Evolutionary conservation across 2,888 invertebrate genomes (phyloP).

Genomic region (Chalcis sispes): DNA sequence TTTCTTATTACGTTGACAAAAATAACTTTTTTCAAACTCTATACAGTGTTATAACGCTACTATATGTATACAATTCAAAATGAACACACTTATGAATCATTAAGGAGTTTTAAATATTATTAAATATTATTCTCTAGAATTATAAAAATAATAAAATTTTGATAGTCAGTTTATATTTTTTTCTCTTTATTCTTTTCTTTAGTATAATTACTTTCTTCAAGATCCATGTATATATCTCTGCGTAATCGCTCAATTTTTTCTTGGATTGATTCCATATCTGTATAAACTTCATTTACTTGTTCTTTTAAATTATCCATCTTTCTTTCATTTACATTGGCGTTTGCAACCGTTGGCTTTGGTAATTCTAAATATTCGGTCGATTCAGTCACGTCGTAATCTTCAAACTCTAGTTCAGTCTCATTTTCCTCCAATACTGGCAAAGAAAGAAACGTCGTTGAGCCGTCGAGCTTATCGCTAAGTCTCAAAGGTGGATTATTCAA

Average conservation of each 20-base stretch:
- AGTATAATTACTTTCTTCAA: neutral
- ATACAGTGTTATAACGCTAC: neutral
- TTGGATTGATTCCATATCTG: conserved; percentile 24
- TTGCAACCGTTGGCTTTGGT: neutral
- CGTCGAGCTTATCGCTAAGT: too few relatives aligned
- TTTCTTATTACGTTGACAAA: neutral
- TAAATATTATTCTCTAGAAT: too few relatives aligned
- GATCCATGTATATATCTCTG: conserved; percentile 27
- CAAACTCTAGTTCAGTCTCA: neutral
- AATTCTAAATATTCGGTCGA: neutral
- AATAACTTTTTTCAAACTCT: neutral
- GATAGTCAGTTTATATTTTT: neutral
- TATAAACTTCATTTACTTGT: neutral
- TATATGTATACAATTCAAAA: neutral
- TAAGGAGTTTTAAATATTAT: too few relatives aligned
- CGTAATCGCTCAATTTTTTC: conserved; percentile 40
- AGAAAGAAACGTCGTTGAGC: too few relatives aligned
- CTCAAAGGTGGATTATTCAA: too few relatives aligned
- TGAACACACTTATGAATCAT: conserved; percentile 7
- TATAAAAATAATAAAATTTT: neutral
- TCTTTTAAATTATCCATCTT: neutral
- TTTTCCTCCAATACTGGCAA: too few relatives aligned
- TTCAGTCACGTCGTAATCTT: neutral
- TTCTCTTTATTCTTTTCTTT: neutral
- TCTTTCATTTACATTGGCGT: neutral